Evolutionary conservation across 1,140 invertebrate genomes (phyloP).

Genomic region (Lasaia peninsularis): DNA sequence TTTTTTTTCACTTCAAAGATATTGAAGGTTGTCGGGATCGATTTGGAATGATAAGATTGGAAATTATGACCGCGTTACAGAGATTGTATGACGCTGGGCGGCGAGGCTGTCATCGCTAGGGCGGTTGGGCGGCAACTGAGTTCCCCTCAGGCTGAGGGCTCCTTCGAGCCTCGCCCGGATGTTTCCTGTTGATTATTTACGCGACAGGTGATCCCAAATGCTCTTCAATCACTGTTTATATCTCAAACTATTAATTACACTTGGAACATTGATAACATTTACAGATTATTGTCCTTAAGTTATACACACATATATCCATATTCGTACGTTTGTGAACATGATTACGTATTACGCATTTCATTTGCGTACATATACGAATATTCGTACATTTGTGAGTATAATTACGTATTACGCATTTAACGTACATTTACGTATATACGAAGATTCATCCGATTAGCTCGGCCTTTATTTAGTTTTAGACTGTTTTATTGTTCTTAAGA

Average conservation of each 20-base stretch:
- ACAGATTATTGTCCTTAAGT: no score
- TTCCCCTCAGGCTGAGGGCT: conserved; percentile 53
- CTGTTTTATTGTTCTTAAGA: no score
- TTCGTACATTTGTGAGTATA: no score
- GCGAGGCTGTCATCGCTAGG: conserved; percentile 39
- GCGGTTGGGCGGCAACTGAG: conserved; percentile 71
- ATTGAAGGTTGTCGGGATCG: conserved; percentile 17
- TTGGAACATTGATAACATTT: neutral
- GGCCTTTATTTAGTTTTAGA: no score
- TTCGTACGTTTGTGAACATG: no score
- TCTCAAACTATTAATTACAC: conserved; percentile 19
- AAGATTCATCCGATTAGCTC: no score
- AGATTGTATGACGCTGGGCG: conserved; percentile 25
- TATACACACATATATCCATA: no score
- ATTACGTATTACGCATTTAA: no score
- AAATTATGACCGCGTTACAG: conserved; percentile 27
- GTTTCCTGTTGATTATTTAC: conserved; percentile 69
- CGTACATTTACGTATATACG: no score
- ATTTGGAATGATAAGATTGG: conserved; percentile 31
- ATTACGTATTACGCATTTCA: no score
- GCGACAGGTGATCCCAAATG: conserved; percentile 65
- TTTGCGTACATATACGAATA: no score
- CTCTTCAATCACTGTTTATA: conserved; percentile 29
- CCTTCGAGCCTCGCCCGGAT: conserved; percentile 62
- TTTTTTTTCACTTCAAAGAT: neutral